phyloP scores from a whole-genome alignment of 1,140 invertebrate genomes.

The Diorhabda carinulata region DNA sequence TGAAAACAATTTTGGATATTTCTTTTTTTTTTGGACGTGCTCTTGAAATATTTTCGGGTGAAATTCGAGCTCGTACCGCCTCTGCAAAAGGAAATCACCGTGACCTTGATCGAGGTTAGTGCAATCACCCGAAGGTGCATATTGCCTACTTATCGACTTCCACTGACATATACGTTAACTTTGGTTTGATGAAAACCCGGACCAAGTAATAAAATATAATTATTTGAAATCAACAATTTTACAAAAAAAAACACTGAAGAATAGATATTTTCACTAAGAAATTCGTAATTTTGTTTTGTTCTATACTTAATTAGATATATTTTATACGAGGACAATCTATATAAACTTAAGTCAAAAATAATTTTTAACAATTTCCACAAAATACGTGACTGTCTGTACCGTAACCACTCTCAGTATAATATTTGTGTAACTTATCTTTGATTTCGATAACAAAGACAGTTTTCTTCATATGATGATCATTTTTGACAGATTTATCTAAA shows the following conservation, averaged over 20 bases:
- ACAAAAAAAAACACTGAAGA: neutral
- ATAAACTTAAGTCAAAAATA: neutral
- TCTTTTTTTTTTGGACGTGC: too few relatives aligned
- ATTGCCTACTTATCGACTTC: slow-evolving; percentile 34
- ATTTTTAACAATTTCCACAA: neutral
- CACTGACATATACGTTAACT: slow-evolving; percentile 22
- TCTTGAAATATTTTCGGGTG: too few relatives aligned
- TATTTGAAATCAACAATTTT: neutral
- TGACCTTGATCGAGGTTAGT: slow-evolving; percentile 39
- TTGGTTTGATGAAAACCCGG: neutral
- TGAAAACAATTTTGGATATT: too few relatives aligned
- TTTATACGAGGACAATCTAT: neutral
- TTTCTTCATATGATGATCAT: too few relatives aligned
- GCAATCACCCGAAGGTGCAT: slow-evolving; percentile 35
- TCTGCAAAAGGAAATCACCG: slow-evolving; percentile 31
- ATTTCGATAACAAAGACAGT: too few relatives aligned
- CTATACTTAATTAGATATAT: neutral
- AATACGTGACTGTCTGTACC: too few relatives aligned
- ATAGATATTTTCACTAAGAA: neutral
- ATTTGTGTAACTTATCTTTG: too few relatives aligned
- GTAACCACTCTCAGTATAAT: too few relatives aligned
- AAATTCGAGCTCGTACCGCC: slow-evolving; percentile 2
- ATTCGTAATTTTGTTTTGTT: neutral
- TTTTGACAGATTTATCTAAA: neutral
- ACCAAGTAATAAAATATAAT: neutral